phyloP scores from a whole-genome alignment of 1,140 invertebrate species.

The Drosophila chauvacae region DNA sequence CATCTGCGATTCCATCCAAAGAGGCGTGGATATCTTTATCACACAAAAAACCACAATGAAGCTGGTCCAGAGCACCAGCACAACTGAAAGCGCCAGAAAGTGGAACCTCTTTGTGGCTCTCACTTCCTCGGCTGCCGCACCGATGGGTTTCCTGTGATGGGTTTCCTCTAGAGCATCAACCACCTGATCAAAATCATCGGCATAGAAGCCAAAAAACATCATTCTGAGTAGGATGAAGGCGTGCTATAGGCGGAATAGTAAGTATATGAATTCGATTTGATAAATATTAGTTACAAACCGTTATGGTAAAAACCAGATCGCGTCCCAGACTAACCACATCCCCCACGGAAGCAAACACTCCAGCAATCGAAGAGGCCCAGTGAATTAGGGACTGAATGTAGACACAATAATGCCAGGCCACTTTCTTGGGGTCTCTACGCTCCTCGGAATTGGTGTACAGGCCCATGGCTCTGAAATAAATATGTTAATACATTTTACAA shows the following conservation, averaged over 20 bases:
- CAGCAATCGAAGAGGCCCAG: background rate
- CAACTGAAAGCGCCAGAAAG: slow-evolving; percentile 3
- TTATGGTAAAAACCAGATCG: slow-evolving; percentile 35
- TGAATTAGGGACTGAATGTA: background rate
- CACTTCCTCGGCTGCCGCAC: background rate
- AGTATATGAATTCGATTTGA: background rate
- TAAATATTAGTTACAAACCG: slow-evolving; percentile 7
- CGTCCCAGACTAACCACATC: slow-evolving; percentile 43
- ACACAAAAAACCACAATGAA: background rate
- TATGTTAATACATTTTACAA: too few relatives aligned
- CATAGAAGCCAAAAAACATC: slow-evolving; percentile 5
- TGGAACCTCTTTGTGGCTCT: slow-evolving; percentile 14
- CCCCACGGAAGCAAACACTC: slow-evolving; percentile 2
- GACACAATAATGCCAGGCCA: slow-evolving; percentile 26
- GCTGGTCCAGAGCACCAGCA: slow-evolving; percentile 8
- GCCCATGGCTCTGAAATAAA: slow-evolving; percentile 18
- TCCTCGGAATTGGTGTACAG: slow-evolving; percentile 40
- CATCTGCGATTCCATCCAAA: slow-evolving; percentile 30
- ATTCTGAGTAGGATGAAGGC: slow-evolving; percentile 19
- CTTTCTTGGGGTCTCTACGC: background rate
- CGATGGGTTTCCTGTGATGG: background rate
- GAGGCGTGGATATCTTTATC: slow-evolving; percentile 26
- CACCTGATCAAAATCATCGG: slow-evolving; percentile 34
- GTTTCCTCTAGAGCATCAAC: slow-evolving; percentile 33
- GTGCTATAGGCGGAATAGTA: background rate